A percentile compares a stretch with the other conserved stretches of the same genome.
Evolutionary conservation across 2,888 invertebrate genomes (phyloP).

Genomic region (Trachelus stipa): DNA sequence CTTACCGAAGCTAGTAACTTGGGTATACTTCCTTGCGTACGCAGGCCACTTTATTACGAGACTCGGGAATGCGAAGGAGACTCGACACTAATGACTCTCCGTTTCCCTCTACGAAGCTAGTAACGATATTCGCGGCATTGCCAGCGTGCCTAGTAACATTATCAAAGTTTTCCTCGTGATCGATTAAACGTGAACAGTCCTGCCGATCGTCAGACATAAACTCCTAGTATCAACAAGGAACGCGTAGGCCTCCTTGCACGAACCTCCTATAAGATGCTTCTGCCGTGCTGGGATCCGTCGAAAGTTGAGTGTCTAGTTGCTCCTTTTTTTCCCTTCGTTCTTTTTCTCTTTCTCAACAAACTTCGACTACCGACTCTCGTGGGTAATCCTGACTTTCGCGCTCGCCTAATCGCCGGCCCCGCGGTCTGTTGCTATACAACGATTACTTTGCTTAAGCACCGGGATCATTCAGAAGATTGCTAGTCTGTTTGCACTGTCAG

Average conservation of each 20-base stretch:
- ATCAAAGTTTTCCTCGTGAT: background rate
- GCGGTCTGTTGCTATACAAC: conserved; percentile 50
- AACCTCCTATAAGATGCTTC: background rate
- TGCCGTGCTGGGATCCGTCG: background rate
- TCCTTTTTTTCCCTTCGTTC: too few species aligned
- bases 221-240: background rate
- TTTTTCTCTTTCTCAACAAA: background rate
- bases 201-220: background rate
- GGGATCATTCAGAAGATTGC: conserved; percentile 65
- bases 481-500: conserved; percentile 66
- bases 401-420: conserved; percentile 48
- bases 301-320: background rate
- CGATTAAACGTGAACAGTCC: background rate
- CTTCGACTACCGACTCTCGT: conserved; percentile 15
- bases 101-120: background rate
- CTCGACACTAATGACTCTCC: conserved; percentile 32
- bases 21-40: background rate
- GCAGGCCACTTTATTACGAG: conserved; percentile 32
- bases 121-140: background rate
- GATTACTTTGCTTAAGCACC: conserved; percentile 61
- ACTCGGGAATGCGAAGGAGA: conserved; percentile 33
- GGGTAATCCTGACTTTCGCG: conserved; percentile 14
- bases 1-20: background rate
- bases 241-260: background rate
- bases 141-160: background rate